These are phyloP conservation scores for Malurus melanocephalus DNA, from an alignment of 2,113 vertebrate species.

Conservation along the genomic window DNA sequence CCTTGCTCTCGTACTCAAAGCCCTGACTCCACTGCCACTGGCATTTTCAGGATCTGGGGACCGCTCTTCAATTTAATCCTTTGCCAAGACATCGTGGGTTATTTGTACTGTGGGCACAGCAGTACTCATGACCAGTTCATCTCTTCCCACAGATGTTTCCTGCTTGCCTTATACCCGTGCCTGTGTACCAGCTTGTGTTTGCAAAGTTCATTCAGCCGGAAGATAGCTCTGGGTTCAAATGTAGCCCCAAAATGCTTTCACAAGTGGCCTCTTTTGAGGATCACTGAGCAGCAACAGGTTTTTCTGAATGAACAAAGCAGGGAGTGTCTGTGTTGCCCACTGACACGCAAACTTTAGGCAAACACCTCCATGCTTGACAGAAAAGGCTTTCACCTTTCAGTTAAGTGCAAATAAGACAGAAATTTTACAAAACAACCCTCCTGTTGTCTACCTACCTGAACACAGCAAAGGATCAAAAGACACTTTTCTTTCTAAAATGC, in stretches of 20 bases:
- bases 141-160: neutral
- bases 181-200: neutral
- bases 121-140: neutral
- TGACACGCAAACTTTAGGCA: neutral
- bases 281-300: neutral
- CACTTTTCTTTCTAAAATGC: neutral
- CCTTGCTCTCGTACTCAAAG: neutral
- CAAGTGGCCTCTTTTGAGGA: neutral
- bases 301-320: neutral
- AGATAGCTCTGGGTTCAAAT: neutral
- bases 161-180: neutral
- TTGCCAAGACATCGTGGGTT: neutral
- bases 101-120: neutral
- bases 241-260: neutral
- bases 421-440: neutral
- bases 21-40: neutral
- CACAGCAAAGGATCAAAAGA: neutral
- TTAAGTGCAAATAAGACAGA: neutral
- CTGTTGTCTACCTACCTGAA: neutral
- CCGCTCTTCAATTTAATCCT: neutral
- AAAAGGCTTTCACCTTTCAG: neutral
- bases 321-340: neutral
- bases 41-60: neutral
- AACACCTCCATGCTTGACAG: neutral
- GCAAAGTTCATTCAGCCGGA: neutral